These are phyloP conservation scores for Andrena camellia DNA, from an alignment of 2,888 invertebrate species.

Conservation along the genomic window DNA sequence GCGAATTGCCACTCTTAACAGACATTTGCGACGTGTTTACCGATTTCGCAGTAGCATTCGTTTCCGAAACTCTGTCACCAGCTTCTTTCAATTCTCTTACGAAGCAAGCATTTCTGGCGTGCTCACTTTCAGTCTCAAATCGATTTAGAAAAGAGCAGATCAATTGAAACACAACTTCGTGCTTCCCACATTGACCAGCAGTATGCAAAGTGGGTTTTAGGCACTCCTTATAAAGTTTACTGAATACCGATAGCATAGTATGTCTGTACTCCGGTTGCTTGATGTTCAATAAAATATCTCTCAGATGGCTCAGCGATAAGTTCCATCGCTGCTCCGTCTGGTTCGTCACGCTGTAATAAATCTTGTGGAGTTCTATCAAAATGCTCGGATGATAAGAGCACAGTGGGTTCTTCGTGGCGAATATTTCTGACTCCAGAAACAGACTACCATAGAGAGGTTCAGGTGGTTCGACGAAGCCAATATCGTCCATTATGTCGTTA, in stretches of 20 bases:
- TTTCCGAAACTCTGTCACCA: neutral
- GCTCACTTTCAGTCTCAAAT: constrained; percentile 73
- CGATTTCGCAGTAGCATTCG: neutral
- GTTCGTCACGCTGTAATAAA: constrained; percentile 55
- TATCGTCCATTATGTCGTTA: constrained; percentile 61
- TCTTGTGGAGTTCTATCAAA: constrained; percentile 62
- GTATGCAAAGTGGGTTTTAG: constrained; percentile 50
- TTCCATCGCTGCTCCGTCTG: constrained; percentile 64
- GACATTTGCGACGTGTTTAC: neutral
- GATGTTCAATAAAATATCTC: constrained; percentile 63
- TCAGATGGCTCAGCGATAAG: constrained; percentile 71
- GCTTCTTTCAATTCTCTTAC: neutral
- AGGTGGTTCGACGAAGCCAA: constrained; percentile 9
- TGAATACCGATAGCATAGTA: constrained; percentile 55
- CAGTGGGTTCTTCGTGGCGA: constrained; percentile 70
- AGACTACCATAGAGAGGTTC: constrained; percentile 63
- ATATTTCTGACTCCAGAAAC: constrained; percentile 74
- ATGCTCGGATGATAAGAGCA: constrained; percentile 67
- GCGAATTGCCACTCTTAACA: neutral
- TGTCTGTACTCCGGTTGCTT: constrained; percentile 48
- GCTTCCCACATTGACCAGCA: constrained; percentile 37
- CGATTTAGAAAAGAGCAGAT: constrained; percentile 70
- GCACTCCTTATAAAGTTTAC: constrained; percentile 57
- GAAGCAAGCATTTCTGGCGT: constrained; percentile 43
- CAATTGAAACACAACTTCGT: constrained; percentile 64